Evolutionary conservation across 2,113 vertebrate genomes (phyloP).

Genomic region (Accipiter cooperii): DNA sequence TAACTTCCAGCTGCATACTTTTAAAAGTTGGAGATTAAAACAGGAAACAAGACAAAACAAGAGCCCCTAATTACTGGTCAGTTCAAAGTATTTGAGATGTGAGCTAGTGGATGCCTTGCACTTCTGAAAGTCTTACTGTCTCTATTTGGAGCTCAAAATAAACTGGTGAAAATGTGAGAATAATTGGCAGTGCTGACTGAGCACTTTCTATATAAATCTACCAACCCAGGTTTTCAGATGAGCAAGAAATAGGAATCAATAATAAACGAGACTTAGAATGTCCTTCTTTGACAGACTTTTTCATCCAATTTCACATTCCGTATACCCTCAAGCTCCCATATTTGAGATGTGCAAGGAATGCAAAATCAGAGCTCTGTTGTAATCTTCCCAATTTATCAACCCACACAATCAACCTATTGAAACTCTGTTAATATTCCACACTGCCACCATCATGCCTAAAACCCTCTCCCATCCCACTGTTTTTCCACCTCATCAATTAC

Average conservation of each 20-base stretch:
- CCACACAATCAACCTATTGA: neutral
- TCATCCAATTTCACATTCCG: neutral
- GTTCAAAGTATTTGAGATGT: neutral
- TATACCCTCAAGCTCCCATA: neutral
- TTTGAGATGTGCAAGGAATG: neutral
- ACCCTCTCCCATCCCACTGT: neutral
- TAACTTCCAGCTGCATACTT: neutral
- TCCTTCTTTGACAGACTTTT: neutral
- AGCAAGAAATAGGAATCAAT: slow-evolving; percentile 24
- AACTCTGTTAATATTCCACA: neutral
- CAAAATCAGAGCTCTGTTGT: neutral
- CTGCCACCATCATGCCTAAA: rapidly evolving
- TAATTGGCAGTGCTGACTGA: neutral
- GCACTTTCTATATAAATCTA: neutral
- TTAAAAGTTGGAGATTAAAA: neutral
- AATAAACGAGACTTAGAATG: neutral
- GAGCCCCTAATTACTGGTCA: neutral
- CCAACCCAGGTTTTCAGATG: neutral
- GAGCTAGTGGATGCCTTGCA: neutral
- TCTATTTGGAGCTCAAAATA: neutral
- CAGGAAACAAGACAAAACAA: neutral
- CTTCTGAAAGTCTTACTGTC: neutral
- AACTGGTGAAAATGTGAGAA: neutral
- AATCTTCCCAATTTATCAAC: neutral
- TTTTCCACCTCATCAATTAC: neutral